Evolutionary conservation across 2,888 invertebrate species (phyloP), one percentile per base, ranked within the genome.

Genomic region (Ashinkailepas kermadecensis): DNA sequence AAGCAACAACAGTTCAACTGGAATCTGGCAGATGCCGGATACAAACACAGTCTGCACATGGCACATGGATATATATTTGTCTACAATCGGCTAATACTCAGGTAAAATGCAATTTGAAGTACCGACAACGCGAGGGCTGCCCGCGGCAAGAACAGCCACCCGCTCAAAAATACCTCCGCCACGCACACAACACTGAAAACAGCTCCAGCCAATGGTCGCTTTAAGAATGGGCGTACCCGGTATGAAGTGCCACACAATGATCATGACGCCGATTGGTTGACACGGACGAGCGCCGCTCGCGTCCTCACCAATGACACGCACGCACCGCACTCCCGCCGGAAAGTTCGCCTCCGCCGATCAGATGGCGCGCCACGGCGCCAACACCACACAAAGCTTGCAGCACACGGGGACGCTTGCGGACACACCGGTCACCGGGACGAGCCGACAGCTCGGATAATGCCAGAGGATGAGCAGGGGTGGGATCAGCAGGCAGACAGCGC

Each of bases 81-180:
- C 81, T 78, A 81, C 59, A 78, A 67, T 56, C 56, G 56, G 21
- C 56, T 74, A 74, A 56, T 74, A 74, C 74, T 74, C 74, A 56
- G 56, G 74, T 74, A 56, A 56, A 74, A 74, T 74, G 74, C 74
- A 74, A 74, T 74, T 74, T 56, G 54, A 74, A 74, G 56, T 54
- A 74, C 13, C 6, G 74, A 21, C 74, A 56, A 21, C 74, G 21
- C 21, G 8, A 56, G 3, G 21, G 21, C 54, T 18, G 10, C 21
- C 56, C 59, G 7, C 21, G 56, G 21, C 7, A 56, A 23, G 23
- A 21, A 21, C 11, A 9, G 21, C 18, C 56, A 74, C 56, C 10
- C 18, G 21, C 54, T 21, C 39, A 18, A 70, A 70, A 70, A 70
- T 54, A 70, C 12, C 70, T 15, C 54, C 39, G 39, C 15, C 70